These are phyloP conservation scores for Nymphalis polychloros DNA, from an alignment of 2,888 invertebrate species.

Conservation along the genomic window DNA sequence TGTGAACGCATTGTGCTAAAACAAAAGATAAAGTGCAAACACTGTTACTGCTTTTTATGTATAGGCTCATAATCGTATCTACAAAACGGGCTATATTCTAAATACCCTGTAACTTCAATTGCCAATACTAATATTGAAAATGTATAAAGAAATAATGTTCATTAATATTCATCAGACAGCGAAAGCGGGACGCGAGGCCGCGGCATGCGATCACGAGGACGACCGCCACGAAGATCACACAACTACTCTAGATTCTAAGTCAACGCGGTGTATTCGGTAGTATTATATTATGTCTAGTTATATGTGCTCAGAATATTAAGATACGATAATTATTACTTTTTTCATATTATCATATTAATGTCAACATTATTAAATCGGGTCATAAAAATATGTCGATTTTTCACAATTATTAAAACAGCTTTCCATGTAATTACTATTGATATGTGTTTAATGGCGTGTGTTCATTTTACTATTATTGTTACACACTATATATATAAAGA, in stretches of 20 bases:
- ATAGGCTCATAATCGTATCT: too few species aligned
- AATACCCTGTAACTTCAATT: not conserved
- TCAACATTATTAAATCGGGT: not conserved
- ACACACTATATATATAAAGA: too few species aligned
- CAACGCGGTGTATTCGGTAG: slow-evolving; percentile 5
- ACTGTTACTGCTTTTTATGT: too few species aligned
- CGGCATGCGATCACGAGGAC: slow-evolving; percentile 66
- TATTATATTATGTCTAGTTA: not conserved
- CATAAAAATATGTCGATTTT: not conserved
- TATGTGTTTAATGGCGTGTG: too few species aligned
- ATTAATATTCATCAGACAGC: slow-evolving; percentile 56
- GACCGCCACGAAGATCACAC: slow-evolving; percentile 64
- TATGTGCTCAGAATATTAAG: slow-evolving; percentile 16
- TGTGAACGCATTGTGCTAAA: too few species aligned
- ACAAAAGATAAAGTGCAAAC: too few species aligned
- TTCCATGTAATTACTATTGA: not conserved
- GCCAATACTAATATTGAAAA: not conserved
- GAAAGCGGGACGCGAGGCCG: slow-evolving; percentile 73
- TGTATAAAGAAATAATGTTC: not conserved
- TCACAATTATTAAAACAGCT: not conserved
- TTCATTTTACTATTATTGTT: too few species aligned
- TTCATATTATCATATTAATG: not conserved
- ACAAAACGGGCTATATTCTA: too few species aligned
- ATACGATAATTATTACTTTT: too few species aligned
- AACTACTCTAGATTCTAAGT: slow-evolving; percentile 64